Conservation (phyloP, 2,888 invertebrate genomes). For the Chaetoderma sp. region DNA sequence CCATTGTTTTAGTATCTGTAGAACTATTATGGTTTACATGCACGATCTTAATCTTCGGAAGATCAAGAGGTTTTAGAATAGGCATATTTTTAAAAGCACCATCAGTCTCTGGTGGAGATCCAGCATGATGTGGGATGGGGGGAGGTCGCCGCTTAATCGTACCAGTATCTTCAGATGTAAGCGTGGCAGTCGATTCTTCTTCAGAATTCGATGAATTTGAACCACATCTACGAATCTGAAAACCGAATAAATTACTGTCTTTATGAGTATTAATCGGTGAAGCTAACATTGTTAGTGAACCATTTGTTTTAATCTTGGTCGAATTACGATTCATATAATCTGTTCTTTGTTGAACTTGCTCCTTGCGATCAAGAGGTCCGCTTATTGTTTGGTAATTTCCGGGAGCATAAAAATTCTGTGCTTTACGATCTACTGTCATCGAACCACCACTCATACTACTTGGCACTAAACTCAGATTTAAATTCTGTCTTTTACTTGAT, state of each 20-base stretch:
- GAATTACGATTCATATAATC: constrained; percentile 52
- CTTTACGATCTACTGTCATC: too few relatives aligned
- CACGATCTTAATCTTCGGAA: too few relatives aligned
- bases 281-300: constrained; percentile 59
- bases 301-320: constrained; percentile 67
- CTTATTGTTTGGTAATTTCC: too few relatives aligned
- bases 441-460: background rate
- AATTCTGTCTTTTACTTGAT: too few relatives aligned
- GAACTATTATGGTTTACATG: too few relatives aligned
- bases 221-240: constrained; percentile 50
- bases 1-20: too few relatives aligned
- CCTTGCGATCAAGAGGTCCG: constrained; percentile 43
- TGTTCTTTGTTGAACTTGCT: constrained; percentile 45
- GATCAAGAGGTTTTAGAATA: too few relatives aligned
- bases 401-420: too few relatives aligned
- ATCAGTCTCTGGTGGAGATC: too few relatives aligned
- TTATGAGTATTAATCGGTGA: constrained; percentile 60
- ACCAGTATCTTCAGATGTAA: constrained; percentile 61
- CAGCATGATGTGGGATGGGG: too few relatives aligned
- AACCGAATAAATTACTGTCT: constrained; percentile 47
- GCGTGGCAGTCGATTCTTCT: constrained; percentile 56
- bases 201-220: constrained; percentile 63
- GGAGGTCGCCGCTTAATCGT: constrained; percentile 62
- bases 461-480: background rate
- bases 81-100: too few relatives aligned